phyloP scores from a whole-genome alignment of 2,113 vertebrate genomes.

The Clarias gariepinus region DNA sequence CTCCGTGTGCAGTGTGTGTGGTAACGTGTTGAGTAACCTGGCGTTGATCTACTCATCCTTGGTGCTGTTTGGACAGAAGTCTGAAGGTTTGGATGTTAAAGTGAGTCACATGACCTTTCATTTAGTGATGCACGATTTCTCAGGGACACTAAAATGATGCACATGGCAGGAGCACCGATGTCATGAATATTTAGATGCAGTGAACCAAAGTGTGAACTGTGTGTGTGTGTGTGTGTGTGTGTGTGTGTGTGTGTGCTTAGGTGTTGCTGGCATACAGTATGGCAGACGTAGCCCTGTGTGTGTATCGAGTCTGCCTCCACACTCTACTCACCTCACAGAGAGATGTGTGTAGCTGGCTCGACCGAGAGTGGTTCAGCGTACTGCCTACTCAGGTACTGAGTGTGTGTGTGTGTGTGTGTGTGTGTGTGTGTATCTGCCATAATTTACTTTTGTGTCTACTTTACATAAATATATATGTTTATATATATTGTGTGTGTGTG shows the following conservation, averaged over 20 bases:
- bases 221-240: constrained; percentile 15
- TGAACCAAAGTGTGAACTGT: too few relatives aligned
- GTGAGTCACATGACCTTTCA: constrained; percentile 63
- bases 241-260: constrained; percentile 77
- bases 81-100: constrained; percentile 87
- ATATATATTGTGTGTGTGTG: background rate
- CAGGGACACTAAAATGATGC: background rate
- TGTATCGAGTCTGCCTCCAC: constrained; percentile 82
- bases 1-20: constrained; percentile 66
- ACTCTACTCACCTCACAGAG: constrained; percentile 73
- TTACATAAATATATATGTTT: background rate
- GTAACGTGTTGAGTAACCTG: constrained; percentile 78
- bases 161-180: background rate
- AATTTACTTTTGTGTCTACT: background rate
- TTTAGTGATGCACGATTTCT: background rate
- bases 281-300: constrained; percentile 75
- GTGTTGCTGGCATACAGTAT: constrained; percentile 78
- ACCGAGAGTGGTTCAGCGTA: constrained; percentile 84
- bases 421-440: constrained; percentile 24
- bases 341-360: constrained; percentile 76
- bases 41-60: constrained; percentile 82
- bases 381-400: constrained; percentile 79
- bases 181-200: background rate
- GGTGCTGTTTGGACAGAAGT: constrained; percentile 77
- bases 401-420: background rate